Conservation (phyloP, 2,113 vertebrate genomes). For the Prionailurus viverrinus region DNA sequence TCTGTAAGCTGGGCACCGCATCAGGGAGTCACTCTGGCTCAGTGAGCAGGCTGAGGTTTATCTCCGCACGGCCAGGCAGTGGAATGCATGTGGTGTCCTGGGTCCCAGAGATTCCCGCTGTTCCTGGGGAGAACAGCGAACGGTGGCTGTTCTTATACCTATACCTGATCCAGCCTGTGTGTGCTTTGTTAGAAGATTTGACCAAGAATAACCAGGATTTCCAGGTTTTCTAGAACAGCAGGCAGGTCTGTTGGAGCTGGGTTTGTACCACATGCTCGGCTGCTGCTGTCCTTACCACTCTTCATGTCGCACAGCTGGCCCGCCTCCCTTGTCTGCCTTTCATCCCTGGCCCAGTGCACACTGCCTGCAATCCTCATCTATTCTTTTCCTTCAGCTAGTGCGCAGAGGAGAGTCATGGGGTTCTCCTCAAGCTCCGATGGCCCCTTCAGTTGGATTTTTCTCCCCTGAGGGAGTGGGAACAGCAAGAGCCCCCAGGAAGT, state of each 20-base stretch:
- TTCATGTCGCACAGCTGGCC: not conserved
- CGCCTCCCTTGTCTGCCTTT: not conserved
- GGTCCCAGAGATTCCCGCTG: fast-evolving
- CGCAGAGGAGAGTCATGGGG: not conserved
- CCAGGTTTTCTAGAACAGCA: constrained; percentile 29
- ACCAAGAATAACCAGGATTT: constrained; percentile 7
- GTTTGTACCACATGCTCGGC: not conserved
- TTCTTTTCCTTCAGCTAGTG: not conserved
- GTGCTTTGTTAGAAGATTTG: not conserved
- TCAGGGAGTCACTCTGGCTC: not conserved
- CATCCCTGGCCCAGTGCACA: not conserved
- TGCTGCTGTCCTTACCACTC: not conserved
- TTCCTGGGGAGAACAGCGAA: not conserved
- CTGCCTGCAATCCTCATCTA: not conserved
- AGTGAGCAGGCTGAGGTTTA: not conserved
- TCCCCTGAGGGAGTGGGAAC: not conserved
- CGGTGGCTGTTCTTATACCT: not conserved
- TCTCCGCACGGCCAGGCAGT: fast-evolving
- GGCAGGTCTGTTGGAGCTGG: not conserved
- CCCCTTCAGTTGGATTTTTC: not conserved
- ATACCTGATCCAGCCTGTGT: not conserved
- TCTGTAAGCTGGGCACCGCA: not conserved
- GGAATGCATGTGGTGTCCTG: fast-evolving
- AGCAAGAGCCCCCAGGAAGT: not conserved
- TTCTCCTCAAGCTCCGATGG: not conserved